phyloP scores from a whole-genome alignment of 1,140 invertebrate genomes.

The Papilio helenus region DNA sequence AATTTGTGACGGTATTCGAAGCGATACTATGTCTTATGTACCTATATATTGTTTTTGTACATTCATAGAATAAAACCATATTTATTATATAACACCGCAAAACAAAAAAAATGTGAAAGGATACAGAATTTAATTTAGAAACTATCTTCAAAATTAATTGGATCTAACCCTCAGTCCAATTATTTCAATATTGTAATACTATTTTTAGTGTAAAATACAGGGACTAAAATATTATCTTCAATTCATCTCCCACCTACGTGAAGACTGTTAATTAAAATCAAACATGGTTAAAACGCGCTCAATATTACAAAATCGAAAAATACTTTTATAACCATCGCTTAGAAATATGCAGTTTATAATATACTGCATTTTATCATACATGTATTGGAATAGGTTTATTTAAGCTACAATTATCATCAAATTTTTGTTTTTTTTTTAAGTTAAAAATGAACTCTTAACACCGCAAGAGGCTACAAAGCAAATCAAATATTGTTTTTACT shows the following conservation, averaged over 20 bases:
- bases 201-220: slow-evolving; percentile 24
- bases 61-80: too few species aligned
- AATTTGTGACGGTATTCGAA: too few species aligned
- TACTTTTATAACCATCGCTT: not conserved
- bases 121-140: not conserved
- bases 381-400: not conserved
- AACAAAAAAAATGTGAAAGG: not conserved
- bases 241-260: slow-evolving; percentile 47
- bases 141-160: not conserved
- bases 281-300: slow-evolving; percentile 50
- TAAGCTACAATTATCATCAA: not conserved
- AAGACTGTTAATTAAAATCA: slow-evolving; percentile 70
- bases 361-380: not conserved
- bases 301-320: slow-evolving; percentile 24
- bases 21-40: too few species aligned
- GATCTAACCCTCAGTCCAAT: not conserved
- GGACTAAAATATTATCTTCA: slow-evolving; percentile 1
- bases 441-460: not conserved
- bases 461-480: too few species aligned
- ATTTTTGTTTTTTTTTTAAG: not conserved
- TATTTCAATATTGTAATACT: slow-evolving; percentile 12
- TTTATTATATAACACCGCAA: not conserved
- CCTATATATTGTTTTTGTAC: too few species aligned
- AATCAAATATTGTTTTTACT: too few species aligned
- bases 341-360: not conserved